Percentiles rank a stretch among this genome's conserved stretches.
Conservation (phyloP, 2,113 vertebrate genomes). For the Ifrita kowaldi region DNA sequence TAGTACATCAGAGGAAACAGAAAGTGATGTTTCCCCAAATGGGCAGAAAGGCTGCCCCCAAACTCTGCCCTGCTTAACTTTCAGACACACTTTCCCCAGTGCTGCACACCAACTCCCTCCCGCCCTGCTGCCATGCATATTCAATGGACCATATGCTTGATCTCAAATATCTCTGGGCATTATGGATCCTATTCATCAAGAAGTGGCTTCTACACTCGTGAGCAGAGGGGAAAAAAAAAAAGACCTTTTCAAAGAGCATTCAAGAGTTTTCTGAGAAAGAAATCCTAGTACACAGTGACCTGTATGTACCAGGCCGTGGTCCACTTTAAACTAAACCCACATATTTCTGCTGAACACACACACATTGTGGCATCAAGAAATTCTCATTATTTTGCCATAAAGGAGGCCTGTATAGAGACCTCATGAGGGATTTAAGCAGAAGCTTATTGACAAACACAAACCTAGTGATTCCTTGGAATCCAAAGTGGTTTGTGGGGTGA, state of each 20-base stretch:
- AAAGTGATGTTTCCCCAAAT: background rate
- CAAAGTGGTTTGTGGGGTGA: background rate
- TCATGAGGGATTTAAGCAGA: background rate
- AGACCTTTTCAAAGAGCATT: conserved; percentile 20
- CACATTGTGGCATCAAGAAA: background rate
- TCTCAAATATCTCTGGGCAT: conserved; percentile 38
- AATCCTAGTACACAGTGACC: background rate
- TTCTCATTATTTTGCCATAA: conserved; percentile 18
- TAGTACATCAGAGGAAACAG: background rate
- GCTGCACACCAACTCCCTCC: background rate
- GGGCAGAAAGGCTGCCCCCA: background rate
- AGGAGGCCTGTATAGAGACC: background rate
- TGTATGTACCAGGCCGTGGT: background rate
- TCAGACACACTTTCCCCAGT: background rate
- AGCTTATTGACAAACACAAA: background rate
- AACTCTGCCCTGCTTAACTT: background rate
- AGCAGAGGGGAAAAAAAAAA: background rate
- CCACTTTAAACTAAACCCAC: background rate
- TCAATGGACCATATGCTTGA: conserved; percentile 56
- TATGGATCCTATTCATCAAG: conserved; percentile 53
- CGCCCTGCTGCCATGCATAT: background rate
- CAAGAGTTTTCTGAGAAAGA: conserved; percentile 11
- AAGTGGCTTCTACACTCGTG: conserved; percentile 27
- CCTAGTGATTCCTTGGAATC: background rate
- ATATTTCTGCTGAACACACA: background rate